These are phyloP conservation scores for Bufotes viridis DNA, from an alignment of 2,797 vertebrate genomes.

Conservation along the genomic window DNA sequence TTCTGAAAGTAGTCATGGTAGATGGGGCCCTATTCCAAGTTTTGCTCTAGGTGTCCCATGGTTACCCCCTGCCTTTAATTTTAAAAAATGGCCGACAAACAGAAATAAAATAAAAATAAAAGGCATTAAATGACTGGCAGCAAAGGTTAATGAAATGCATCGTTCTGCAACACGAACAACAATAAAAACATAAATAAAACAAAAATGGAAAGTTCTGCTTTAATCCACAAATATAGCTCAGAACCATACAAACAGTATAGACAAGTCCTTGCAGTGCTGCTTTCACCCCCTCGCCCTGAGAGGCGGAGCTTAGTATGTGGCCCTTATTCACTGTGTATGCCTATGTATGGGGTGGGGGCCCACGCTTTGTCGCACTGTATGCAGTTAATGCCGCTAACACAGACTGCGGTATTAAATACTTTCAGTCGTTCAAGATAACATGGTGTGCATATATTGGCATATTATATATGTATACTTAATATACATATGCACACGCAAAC, in stretches of 20 bases:
- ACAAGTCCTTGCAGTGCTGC: conserved; percentile 34
- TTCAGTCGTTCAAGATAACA: conserved; percentile 47
- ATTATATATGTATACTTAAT: conserved; percentile 16
- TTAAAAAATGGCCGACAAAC: no score
- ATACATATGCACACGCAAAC: conserved; percentile 38
- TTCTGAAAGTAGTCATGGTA: no score
- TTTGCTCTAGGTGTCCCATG: no score
- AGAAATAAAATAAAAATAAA: no score
- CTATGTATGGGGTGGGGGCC: not conserved
- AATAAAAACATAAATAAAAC: conserved; percentile 47
- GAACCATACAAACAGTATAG: conserved; percentile 52
- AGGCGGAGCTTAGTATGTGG: not conserved
- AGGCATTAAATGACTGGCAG: not conserved
- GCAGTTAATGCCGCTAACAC: conserved; percentile 27
- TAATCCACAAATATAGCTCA: conserved; percentile 56
- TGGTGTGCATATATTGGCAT: conserved; percentile 26
- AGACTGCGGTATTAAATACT: conserved; percentile 45
- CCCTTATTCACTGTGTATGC: conserved; percentile 24
- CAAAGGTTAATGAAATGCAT: not conserved
- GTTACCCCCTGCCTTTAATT: no score
- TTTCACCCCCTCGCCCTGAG: not conserved
- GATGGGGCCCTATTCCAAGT: no score
- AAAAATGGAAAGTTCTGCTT: conserved; percentile 52
- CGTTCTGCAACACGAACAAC: not conserved
- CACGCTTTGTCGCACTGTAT: not conserved